These are phyloP conservation scores for Scylla paramamosain DNA, from an alignment of 1,140 invertebrate species.

Conservation along the genomic window DNA sequence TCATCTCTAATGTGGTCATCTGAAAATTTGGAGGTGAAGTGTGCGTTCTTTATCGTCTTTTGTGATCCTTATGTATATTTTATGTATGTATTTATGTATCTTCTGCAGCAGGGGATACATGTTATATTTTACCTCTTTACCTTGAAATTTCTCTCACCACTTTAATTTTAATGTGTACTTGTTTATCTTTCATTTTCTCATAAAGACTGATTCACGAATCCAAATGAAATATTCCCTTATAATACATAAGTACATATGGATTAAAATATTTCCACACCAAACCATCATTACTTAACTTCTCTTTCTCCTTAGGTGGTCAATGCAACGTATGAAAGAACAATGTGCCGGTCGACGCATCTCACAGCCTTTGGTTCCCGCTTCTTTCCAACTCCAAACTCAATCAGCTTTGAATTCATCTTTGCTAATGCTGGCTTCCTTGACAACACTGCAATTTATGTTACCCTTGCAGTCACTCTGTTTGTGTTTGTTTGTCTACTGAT, in stretches of 20 bases:
- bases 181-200: too few relatives aligned
- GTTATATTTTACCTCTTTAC: too few relatives aligned
- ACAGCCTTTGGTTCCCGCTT: constrained; percentile 83
- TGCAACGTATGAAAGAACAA: constrained; percentile 79
- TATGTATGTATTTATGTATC: too few relatives aligned
- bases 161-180: too few relatives aligned
- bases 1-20: constrained; percentile 78
- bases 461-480: constrained; percentile 81
- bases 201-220: too few relatives aligned
- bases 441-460: constrained; percentile 83
- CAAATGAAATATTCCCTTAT: too few relatives aligned
- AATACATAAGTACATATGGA: too few relatives aligned
- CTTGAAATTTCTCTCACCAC: too few relatives aligned
- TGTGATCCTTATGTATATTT: too few relatives aligned
- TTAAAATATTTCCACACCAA: neutral
- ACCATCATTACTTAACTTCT: neutral
- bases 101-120: too few relatives aligned
- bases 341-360: constrained; percentile 82
- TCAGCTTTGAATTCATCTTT: constrained; percentile 83
- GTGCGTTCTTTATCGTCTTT: neutral
- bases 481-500: constrained; percentile 81
- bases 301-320: constrained; percentile 76
- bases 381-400: constrained; percentile 82
- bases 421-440: constrained; percentile 81
- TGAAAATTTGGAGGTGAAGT: constrained; percentile 78